Conservation (phyloP, 2,113 vertebrate genomes). For the Saccopteryx bilineata region DNA sequence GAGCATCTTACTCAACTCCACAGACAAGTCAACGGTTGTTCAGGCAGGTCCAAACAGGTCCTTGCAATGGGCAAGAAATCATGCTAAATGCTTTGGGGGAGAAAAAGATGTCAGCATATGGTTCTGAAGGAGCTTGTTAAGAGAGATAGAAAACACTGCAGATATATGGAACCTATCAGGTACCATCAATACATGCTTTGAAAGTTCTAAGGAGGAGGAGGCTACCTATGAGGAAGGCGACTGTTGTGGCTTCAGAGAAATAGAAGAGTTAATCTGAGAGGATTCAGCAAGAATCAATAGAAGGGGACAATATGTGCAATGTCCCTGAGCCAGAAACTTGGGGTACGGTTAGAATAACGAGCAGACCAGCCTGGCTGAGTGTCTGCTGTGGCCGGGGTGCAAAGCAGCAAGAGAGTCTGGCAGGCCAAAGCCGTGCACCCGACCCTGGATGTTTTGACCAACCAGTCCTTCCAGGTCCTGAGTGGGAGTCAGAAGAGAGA, state of each 20-base stretch:
- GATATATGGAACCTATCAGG: not conserved
- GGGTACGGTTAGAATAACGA: slow-evolving; percentile 29
- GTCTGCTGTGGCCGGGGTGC: not conserved
- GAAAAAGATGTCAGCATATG: not conserved
- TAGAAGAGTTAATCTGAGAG: not conserved
- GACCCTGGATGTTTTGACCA: not conserved
- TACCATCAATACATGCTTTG: not conserved
- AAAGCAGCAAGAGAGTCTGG: slow-evolving; percentile 47
- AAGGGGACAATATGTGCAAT: not conserved
- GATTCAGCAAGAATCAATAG: not conserved
- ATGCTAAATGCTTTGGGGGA: not conserved
- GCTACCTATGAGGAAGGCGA: not conserved
- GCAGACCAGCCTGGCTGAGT: not conserved
- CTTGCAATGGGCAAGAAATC: not conserved
- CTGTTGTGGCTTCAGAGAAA: not conserved
- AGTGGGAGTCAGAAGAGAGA: not conserved
- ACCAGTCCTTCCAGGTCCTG: not conserved
- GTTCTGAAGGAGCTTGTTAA: slow-evolving; percentile 35
- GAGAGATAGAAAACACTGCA: not conserved
- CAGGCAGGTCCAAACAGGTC: not conserved
- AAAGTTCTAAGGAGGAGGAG: slow-evolving; percentile 22
- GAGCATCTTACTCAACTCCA: not conserved
- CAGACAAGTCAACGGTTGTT: not conserved
- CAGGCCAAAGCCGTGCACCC: not conserved
- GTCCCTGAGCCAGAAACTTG: not conserved